Evolutionary conservation across 2,888 invertebrate genomes (phyloP).

Genomic region (Drosophila macrospina): DNA sequence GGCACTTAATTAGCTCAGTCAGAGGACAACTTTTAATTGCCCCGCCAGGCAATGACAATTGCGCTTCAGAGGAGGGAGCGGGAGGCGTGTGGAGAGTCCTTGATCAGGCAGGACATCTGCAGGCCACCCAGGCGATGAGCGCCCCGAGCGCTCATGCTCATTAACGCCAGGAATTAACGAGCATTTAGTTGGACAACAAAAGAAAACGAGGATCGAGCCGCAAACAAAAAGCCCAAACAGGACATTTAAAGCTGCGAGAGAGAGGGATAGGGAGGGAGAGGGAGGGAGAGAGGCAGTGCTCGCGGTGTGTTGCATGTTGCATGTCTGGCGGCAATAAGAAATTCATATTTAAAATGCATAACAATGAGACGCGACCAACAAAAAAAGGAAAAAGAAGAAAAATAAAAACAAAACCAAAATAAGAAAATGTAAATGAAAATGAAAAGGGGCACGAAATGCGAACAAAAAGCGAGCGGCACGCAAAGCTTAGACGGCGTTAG

Average conservation of each 20-base stretch:
- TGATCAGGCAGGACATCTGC: slow-evolving; percentile 27
- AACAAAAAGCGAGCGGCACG: slow-evolving; percentile 58
- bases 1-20: slow-evolving; percentile 35
- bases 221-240: neutral
- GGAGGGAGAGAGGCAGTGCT: neutral
- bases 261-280: neutral
- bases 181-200: slow-evolving; percentile 64
- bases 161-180: slow-evolving; percentile 74
- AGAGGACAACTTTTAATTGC: slow-evolving; percentile 41
- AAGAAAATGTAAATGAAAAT: neutral
- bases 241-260: slow-evolving; percentile 1
- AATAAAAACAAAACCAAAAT: neutral
- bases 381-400: neutral
- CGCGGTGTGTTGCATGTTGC: slow-evolving; percentile 36
- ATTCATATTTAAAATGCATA: slow-evolving; percentile 78
- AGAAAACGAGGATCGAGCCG: slow-evolving; percentile 33
- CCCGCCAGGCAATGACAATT: slow-evolving; percentile 25
- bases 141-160: slow-evolving; percentile 59
- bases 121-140: slow-evolving; percentile 48
- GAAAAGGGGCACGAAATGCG: slow-evolving; percentile 9
- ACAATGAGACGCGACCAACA: slow-evolving; percentile 60
- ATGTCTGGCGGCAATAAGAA: slow-evolving; percentile 72
- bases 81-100: neutral
- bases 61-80: neutral
- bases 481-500: slow-evolving; percentile 41